Evolutionary conservation across 1,140 invertebrate species (phyloP), one percentile per base, ranked within the genome.

Genomic region (Aphelenchoides avenae): DNA sequence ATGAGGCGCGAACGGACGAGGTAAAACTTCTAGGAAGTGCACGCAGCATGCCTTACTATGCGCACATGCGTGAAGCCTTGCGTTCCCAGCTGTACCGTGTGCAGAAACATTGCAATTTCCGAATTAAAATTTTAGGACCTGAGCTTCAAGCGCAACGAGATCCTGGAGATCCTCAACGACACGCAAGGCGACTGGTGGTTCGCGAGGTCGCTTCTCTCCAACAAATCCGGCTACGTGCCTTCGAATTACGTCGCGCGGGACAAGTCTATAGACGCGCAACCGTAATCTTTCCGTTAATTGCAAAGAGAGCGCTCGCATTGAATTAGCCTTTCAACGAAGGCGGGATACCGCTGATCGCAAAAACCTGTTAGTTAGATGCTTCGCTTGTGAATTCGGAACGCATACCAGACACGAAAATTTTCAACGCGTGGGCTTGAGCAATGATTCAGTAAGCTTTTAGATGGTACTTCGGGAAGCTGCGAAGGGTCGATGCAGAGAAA

Each of bases 391-490:
- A n/a, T n/a, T n/a, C n/a, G n/a, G n/a, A n/a, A n/a, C n/a, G n/a
- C n/a, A n/a, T n/a, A n/a, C n/a, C n/a, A n/a, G n/a, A n/a, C n/a
- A n/a, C n/a, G n/a, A n/a, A n/a, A n/a, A n/a, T n/a, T n/a, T n/a
- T n/a, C n/a, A n/a, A n/a, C n/a, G n/a, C n/a, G n/a, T n/a, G n/a
- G n/a, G n/a, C n/a, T n/a, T n/a, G n/a, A n/a, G n/a, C n/a, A n/a
- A n/a, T n/a, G n/a, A n/a, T n/a, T n/a, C n/a, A n/a, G n/a, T n/a
- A n/a, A n/a, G 15, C 80, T 85, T 84, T 60, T 84, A 98, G 93
- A 82, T 98, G 94, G 94, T 98, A 97, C 81, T 98, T 98, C 84
- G 91, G 92, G 58, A 97, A 96, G 81, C 95, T 98, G 66, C 96
- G 96, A 81, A 84, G 94, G 79, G 94, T 96, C 76, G 94, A 99